Evolutionary conservation across 2,113 vertebrate species (phyloP), one percentile per base, ranked within the genome.

Genomic region (Hystrix brachyura): DNA sequence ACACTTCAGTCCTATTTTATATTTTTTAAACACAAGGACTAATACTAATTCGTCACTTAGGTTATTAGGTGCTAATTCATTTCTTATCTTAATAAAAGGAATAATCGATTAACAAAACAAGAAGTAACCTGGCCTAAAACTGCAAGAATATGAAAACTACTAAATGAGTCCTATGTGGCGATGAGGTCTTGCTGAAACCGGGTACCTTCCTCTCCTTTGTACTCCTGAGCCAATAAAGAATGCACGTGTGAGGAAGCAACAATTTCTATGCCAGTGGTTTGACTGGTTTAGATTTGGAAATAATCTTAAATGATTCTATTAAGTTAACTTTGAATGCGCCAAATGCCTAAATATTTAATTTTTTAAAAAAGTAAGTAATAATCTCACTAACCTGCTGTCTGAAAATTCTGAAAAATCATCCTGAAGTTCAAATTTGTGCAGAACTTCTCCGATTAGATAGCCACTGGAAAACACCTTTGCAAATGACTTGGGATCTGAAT

Each of bases 401-500:
- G 99, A 99, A 98, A 99, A 99, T 62, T 99, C 96, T 51, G 97
- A 97, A 97, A 99, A 99, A 95, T 99, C 99, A 92, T 99, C 98
- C 94, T 99, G 99, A 94, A 99, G 98, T 89, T 99, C 98, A 9
- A 99, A 99, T 98, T 99, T 99, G 96, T 99, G 96, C 7, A 99
- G 98, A 91, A 99, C 98, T 97, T 99, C 99, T 95, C 99, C 99
- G 90, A 99, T 98, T 0, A 99, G 98, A 92, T 99, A 99, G 38
- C 99, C 99, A 79, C 84, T 99, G 64, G 99, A 98, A 98, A 99
- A 99, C 51, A 99, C 99, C 96, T 98, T 99, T 59, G 99, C 97
- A 97, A 99, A 98, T 18, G 98, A 99, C 79, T 98, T 98, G 90
- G 99, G 98, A 89, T 99, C 99, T 99, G 98, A 90, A 74, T 97